Percentiles rank a stretch among this genome's conserved stretches.
These are phyloP conservation scores for Campodea augens DNA, from an alignment of 1,140 invertebrate species.

Conservation along the genomic window DNA sequence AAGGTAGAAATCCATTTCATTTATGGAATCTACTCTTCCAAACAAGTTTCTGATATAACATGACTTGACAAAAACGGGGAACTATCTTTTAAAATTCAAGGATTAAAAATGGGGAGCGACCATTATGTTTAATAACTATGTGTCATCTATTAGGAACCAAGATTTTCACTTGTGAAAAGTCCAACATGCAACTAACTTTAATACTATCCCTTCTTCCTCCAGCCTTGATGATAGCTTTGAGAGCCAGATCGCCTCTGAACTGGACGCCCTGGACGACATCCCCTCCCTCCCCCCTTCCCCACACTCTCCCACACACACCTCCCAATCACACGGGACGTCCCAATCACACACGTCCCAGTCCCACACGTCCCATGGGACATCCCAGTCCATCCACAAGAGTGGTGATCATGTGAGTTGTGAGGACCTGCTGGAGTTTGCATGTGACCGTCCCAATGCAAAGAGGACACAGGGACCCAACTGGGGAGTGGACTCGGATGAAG, in stretches of 20 bases:
- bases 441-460: conserved; percentile 48
- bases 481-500: conserved; percentile 70
- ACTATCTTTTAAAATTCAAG: too few species aligned
- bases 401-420: conserved; percentile 75
- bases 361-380: background rate
- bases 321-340: conserved; percentile 6
- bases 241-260: conserved; percentile 38
- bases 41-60: too few species aligned
- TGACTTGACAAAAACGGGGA: too few species aligned
- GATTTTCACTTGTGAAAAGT: too few species aligned
- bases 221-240: conserved; percentile 37
- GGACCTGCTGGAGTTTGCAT: conserved; percentile 75
- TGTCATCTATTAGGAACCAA: too few species aligned
- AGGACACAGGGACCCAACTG: conserved; percentile 46
- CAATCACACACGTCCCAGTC: conserved; percentile 1
- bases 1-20: too few species aligned
- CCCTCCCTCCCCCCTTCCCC: conserved; percentile 17
- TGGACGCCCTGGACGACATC: conserved; percentile 38
- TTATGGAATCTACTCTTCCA: too few species aligned
- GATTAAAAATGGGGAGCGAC: too few species aligned
- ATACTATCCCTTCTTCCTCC: conserved; percentile 13
- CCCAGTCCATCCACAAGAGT: conserved; percentile 18
- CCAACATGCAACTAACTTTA: too few species aligned
- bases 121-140: too few species aligned
- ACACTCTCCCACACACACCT: conserved; percentile 7